phyloP scores from a whole-genome alignment of 1,140 invertebrate genomes.

The Aradophagus sp. region DNA sequence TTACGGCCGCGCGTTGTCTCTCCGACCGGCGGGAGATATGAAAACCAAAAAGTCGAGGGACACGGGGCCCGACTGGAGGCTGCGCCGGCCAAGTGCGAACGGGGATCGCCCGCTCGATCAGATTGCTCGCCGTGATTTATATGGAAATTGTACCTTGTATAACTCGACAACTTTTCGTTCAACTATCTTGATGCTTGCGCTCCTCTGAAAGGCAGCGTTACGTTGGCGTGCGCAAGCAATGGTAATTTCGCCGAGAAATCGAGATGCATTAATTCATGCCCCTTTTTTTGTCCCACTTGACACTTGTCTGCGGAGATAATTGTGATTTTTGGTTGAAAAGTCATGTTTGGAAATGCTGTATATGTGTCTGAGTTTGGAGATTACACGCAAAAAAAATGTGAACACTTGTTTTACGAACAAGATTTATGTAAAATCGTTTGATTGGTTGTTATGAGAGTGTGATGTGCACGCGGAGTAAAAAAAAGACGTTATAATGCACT shows the following conservation, averaged over 20 bases:
- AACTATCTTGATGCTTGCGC: conserved; percentile 53
- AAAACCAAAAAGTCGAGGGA: conserved; percentile 18
- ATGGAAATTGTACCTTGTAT: conserved; percentile 57
- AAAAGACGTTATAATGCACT: too few relatives aligned
- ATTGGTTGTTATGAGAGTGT: too few relatives aligned
- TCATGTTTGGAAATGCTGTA: too few relatives aligned
- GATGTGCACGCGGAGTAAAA: too few relatives aligned
- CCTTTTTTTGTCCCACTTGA: conserved; percentile 11
- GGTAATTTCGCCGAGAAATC: conserved; percentile 47
- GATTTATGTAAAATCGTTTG: too few relatives aligned
- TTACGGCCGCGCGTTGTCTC: conserved; percentile 31
- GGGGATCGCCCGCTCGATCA: conserved; percentile 37
- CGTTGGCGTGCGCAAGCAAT: conserved; percentile 43
- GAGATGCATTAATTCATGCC: conserved; percentile 30
- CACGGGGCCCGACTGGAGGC: conserved; percentile 8
- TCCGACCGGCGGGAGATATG: conserved; percentile 6
- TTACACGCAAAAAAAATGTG: too few relatives aligned
- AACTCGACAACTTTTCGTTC: conserved; percentile 56
- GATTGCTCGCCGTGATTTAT: conserved; percentile 53
- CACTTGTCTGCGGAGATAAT: too few relatives aligned
- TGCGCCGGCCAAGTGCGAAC: conserved; percentile 32
- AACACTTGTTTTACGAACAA: too few relatives aligned
- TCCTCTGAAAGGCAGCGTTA: conserved; percentile 42
- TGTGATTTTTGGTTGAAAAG: too few relatives aligned
- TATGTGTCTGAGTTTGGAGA: too few relatives aligned